Percentiles rank a stretch among this genome's conserved stretches.
These are phyloP conservation scores for Liposcelis brunnea DNA, from an alignment of 2,888 invertebrate species.

Conservation along the genomic window DNA sequence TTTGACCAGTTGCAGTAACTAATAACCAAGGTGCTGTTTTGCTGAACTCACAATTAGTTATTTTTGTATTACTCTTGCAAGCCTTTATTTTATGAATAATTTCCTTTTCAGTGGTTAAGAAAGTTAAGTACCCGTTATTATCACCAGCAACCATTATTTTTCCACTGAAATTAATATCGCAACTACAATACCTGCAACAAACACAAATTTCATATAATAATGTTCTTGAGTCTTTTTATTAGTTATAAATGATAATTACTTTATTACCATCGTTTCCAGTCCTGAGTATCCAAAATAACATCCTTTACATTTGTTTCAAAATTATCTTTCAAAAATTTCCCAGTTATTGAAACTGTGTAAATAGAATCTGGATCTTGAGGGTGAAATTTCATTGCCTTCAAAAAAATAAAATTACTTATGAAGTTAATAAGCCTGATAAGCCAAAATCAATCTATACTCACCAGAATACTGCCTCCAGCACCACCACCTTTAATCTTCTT, in stretches of 20 bases:
- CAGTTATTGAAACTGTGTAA: conserved; percentile 16
- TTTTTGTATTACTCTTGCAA: conserved; percentile 17
- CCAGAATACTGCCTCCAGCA: conserved; percentile 13
- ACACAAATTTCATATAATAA: conserved; percentile 6
- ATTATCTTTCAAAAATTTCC: conserved; percentile 12
- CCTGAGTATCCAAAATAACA: not conserved
- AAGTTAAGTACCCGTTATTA: conserved; percentile 16
- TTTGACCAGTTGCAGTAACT: conserved; percentile 16
- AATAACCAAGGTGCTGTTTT: conserved; percentile 16
- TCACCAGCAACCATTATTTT: conserved; percentile 18
- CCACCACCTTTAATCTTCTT: conserved; percentile 9
- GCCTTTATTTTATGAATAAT: conserved; percentile 13
- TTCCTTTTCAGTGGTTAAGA: conserved; percentile 16
- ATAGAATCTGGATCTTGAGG: conserved; percentile 13
- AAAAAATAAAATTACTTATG: not conserved
- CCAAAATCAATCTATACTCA: not conserved
- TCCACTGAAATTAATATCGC: conserved; percentile 16
- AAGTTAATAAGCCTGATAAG: not conserved
- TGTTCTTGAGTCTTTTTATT: too few relatives aligned
- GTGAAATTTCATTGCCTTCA: conserved; percentile 14
- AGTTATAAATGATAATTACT: too few relatives aligned
- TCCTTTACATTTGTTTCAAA: conserved; percentile 1
- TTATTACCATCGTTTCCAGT: not conserved
- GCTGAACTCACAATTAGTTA: conserved; percentile 18
- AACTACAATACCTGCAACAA: conserved; percentile 18